Percentiles rank a stretch among this genome's conserved stretches.
Conservation (phyloP, 2,888 invertebrate genomes). For the Epicampocera succincta region DNA sequence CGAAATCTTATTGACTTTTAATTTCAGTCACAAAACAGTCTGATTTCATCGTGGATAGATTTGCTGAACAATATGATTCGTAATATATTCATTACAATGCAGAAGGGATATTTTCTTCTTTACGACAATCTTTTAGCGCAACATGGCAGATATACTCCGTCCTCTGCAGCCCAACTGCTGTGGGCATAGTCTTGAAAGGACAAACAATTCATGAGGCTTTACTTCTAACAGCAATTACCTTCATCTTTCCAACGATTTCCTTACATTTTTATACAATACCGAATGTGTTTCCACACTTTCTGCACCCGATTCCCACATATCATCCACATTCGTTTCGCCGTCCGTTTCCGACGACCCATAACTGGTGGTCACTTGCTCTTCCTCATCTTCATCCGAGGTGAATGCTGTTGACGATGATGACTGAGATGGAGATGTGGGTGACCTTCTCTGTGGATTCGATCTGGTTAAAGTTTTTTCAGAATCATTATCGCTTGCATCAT, state of each 20-base stretch:
- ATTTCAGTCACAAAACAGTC: too few species aligned
- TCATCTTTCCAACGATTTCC: constrained; percentile 79
- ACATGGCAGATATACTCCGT: too few species aligned
- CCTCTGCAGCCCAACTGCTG: too few species aligned
- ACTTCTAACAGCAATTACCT: background rate
- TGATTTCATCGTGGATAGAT: too few species aligned
- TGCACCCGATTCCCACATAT: constrained; percentile 92
- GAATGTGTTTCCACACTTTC: constrained; percentile 94
- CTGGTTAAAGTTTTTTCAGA: constrained; percentile 77
- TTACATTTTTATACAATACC: constrained; percentile 90
- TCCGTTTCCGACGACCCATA: constrained; percentile 83
- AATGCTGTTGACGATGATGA: constrained; percentile 71
- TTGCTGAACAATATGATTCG: too few species aligned
- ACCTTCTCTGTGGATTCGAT: constrained; percentile 56
- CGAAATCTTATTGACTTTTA: too few species aligned
- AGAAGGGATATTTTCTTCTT: too few species aligned
- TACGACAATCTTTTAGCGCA: too few species aligned
- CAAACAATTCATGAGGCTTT: too few species aligned
- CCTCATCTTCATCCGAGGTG: constrained; percentile 75
- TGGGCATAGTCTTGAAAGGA: too few species aligned
- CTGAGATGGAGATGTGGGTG: constrained; percentile 63
- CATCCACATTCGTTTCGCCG: constrained; percentile 88
- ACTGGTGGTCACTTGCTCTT: constrained; percentile 85
- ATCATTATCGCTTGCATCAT: constrained; percentile 76
- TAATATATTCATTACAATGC: too few species aligned